phyloP scores from a whole-genome alignment of 2,113 vertebrate species.

The Leucoraja erinaceus region DNA sequence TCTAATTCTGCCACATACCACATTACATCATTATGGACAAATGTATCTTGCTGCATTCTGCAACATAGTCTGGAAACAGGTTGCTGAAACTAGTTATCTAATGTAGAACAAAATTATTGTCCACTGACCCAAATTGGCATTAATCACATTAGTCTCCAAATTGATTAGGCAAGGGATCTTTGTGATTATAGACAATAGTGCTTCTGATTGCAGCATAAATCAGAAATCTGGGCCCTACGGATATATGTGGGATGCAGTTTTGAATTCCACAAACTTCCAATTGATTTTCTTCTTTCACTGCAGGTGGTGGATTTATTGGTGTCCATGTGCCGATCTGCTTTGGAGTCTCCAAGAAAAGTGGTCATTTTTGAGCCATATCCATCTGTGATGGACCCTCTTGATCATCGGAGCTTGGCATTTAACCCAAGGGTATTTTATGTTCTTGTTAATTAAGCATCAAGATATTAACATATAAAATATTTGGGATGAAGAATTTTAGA shows the following conservation, averaged over 20 bases:
- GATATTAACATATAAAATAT: not conserved
- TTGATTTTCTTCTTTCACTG: conserved; percentile 39
- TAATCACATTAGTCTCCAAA: not conserved
- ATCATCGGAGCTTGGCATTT: conserved; percentile 80
- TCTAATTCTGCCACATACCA: not conserved
- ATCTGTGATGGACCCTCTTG: conserved; percentile 82
- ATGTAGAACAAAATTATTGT: not conserved
- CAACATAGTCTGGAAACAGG: not conserved
- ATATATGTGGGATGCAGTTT: not conserved
- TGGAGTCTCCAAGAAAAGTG: conserved; percentile 82
- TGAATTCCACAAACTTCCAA: not conserved
- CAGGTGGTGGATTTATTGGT: conserved; percentile 82
- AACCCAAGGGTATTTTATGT: conserved; percentile 71
- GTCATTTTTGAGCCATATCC: conserved; percentile 91
- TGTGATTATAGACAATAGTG: not conserved
- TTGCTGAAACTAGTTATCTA: not conserved
- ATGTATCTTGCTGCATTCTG: not conserved
- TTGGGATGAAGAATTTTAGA: not conserved
- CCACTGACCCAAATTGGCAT: not conserved
- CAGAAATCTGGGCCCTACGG: not conserved
- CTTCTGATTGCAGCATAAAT: not conserved
- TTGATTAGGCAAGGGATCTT: not conserved
- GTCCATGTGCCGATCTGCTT: conserved; percentile 81
- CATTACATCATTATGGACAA: not conserved
- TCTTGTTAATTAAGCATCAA: not conserved